phyloP scores from a whole-genome alignment of 2,113 vertebrate genomes.

The Leucosticte australis region DNA sequence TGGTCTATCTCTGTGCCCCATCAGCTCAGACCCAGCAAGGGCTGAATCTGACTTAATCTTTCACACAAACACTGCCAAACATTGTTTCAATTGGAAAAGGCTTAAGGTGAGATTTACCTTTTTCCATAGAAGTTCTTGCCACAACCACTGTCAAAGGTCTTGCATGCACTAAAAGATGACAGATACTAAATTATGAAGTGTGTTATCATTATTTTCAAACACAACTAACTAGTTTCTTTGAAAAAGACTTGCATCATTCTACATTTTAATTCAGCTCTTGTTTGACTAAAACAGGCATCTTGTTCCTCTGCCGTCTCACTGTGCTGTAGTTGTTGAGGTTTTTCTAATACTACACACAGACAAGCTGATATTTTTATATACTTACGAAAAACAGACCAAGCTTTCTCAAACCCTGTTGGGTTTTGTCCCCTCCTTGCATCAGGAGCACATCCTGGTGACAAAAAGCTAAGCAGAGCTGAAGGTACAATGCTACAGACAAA shows the following conservation, averaged over 20 bases:
- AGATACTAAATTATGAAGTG: not conserved
- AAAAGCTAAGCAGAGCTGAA: not conserved
- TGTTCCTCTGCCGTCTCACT: not conserved
- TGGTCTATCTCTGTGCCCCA: not conserved
- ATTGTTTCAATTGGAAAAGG: constrained; percentile 17
- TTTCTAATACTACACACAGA: not conserved
- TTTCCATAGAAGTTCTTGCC: not conserved
- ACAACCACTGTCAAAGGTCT: not conserved
- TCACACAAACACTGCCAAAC: not conserved
- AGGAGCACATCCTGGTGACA: not conserved
- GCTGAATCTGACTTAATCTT: not conserved
- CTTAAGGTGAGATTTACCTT: constrained; percentile 22
- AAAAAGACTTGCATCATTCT: not conserved
- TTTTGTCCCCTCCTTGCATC: not conserved
- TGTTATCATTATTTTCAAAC: not conserved
- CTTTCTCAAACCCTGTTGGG: not conserved
- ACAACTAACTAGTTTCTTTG: not conserved
- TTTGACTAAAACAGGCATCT: not conserved
- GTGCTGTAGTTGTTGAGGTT: not conserved
- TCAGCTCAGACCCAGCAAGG: not conserved
- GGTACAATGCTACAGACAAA: not conserved
- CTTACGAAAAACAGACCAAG: not conserved
- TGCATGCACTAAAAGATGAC: not conserved
- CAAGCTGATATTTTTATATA: not conserved
- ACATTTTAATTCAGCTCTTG: not conserved